These are phyloP conservation scores for Metaphire vulgaris DNA, from an alignment of 1,140 invertebrate genomes.

Conservation along the genomic window DNA sequence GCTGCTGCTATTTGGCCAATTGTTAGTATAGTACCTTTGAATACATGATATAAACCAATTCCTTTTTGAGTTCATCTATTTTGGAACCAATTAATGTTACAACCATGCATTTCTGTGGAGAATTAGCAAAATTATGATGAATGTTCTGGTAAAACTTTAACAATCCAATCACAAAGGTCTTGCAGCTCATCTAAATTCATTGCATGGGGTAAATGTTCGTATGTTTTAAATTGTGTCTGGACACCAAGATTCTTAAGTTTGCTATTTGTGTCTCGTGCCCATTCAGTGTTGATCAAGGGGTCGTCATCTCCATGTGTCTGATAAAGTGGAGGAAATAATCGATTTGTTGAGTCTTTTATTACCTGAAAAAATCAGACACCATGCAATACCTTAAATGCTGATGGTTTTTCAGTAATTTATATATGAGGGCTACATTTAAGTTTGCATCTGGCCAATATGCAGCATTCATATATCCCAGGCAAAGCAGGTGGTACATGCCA, in stretches of 20 bases:
- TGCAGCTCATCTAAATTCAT: background rate
- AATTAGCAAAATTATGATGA: too few relatives aligned
- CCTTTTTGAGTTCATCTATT: too few relatives aligned
- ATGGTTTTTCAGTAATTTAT: background rate
- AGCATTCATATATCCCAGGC: too few relatives aligned
- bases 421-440: background rate
- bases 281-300: background rate
- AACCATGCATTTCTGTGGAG: too few relatives aligned
- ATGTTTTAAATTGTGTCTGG: background rate
- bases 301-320: constrained; percentile 20
- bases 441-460: background rate
- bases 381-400: background rate
- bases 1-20: too few relatives aligned
- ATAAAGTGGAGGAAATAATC: constrained; percentile 16
- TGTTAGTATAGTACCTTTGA: too few relatives aligned
- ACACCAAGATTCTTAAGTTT: constrained; percentile 5
- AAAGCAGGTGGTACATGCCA: too few relatives aligned
- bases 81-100: too few relatives aligned
- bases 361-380: background rate
- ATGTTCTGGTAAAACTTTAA: constrained; percentile 1
- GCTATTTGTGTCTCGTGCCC: constrained; percentile 1
- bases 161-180: constrained; percentile 16
- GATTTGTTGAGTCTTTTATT: background rate
- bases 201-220: constrained; percentile 5
- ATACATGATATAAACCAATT: too few relatives aligned